Evolutionary conservation across 2,797 vertebrate species (phyloP).

Genomic region (Meriones psammophilus): DNA sequence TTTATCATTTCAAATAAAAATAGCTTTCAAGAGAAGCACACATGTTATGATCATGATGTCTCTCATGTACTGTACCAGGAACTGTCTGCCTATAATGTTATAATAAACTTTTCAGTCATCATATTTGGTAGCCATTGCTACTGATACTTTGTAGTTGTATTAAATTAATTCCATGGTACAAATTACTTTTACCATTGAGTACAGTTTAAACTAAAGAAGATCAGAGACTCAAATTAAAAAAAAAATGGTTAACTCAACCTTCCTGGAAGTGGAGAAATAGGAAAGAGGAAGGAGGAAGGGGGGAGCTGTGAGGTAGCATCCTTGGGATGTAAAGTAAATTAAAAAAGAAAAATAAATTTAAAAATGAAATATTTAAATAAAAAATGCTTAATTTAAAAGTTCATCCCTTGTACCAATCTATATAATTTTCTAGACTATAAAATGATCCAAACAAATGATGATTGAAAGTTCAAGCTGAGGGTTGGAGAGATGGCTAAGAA

Average conservation of each 20-base stretch:
- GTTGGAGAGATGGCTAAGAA: neutral
- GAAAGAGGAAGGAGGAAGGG: too few relatives aligned
- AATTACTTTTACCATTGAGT: neutral
- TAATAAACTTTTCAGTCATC: neutral
- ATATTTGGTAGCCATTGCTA: neutral
- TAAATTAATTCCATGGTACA: neutral
- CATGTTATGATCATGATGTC: neutral
- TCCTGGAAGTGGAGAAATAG: too few relatives aligned
- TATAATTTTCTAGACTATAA: neutral
- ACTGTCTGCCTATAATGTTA: neutral
- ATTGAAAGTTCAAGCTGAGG: neutral
- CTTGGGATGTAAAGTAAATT: too few relatives aligned
- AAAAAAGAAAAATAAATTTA: too few relatives aligned
- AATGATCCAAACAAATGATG: neutral
- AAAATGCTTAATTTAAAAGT: neutral
- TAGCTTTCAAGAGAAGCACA: conserved; percentile 12
- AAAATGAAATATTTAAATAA: too few relatives aligned
- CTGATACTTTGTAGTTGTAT: neutral
- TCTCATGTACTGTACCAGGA: neutral
- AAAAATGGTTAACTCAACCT: neutral
- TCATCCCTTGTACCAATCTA: neutral
- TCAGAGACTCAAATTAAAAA: neutral
- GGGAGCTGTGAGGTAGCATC: too few relatives aligned
- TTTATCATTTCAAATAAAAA: conserved; percentile 39
- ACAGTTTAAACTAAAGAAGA: neutral